Evolutionary conservation across 2,113 vertebrate species (phyloP), one percentile per base, ranked within the genome.

Genomic region (Xiphophorus couchianus): DNA sequence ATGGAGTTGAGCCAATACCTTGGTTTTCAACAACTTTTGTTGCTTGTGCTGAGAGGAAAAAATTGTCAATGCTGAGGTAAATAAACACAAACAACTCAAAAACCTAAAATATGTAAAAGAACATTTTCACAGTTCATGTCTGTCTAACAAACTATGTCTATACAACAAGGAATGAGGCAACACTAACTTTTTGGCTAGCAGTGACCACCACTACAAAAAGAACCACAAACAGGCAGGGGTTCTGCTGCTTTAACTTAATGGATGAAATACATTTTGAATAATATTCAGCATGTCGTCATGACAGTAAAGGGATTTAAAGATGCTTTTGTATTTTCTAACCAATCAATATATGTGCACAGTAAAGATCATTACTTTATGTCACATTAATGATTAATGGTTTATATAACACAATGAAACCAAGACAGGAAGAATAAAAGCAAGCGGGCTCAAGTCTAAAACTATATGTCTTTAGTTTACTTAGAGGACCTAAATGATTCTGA

Each of bases 391-490:
- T 37, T 35, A 35, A 35, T 9, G 33, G 9, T 6, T 35, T 35
- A 35, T 37, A 11, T 2, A 80, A n/a, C 1, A 29, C 62, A 69
- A 15, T 62, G 31, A 76, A 77, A 85, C 62, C 13, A 69, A 67
- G 31, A 75, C 3, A 7, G 58, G 31, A 7, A 30, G 62, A 35
- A 28, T 39, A 17, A 72, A n/a, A n/a, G 66, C 65, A 76, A 66
- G 25, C n/a, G 44, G 19, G 30, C 51, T 31, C 7, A 39, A 15
- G 44, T 71, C 62, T 48, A 30, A 80, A 85, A 69, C 37, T 70
- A 72, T 77, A 64, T 74, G 66, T 0, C 39, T 70, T 79, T 22
- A 10, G 69, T 79, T 14, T 51, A 42, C 14, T 77, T 48, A 6
- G 35, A 81, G 37, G 12, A 73, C 0, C 9, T 13, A 69, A 58